These are phyloP conservation scores for Orthonyx spaldingii DNA, from an alignment of 2,113 vertebrate species.

Conservation along the genomic window DNA sequence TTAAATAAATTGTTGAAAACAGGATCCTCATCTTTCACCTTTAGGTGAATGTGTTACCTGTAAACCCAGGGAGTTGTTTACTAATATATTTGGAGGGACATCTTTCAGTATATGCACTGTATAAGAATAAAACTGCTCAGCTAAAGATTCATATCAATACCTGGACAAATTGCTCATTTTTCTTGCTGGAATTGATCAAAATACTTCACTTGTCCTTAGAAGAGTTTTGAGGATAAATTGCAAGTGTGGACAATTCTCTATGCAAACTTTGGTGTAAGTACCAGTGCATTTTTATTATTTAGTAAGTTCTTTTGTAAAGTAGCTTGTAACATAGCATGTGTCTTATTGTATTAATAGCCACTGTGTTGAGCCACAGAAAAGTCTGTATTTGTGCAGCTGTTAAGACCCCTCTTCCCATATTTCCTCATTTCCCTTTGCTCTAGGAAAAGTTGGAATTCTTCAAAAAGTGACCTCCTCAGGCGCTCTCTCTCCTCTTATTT, in stretches of 20 bases:
- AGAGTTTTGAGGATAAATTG: background rate
- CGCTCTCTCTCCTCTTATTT: background rate
- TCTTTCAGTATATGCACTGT: background rate
- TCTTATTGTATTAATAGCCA: background rate
- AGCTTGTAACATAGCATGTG: background rate
- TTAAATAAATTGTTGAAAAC: background rate
- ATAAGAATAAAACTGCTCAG: background rate
- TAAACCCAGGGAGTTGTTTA: background rate
- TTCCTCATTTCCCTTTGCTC: background rate
- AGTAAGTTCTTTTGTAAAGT: background rate
- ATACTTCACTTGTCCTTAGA: background rate
- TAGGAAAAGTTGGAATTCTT: background rate
- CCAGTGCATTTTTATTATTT: background rate
- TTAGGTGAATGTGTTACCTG: background rate
- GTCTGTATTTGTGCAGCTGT: background rate
- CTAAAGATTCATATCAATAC: background rate
- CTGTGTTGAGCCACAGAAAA: background rate
- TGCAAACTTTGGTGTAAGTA: background rate
- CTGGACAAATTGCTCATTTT: background rate
- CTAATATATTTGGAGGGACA: background rate
- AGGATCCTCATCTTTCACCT: background rate
- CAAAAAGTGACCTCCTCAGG: constrained; percentile 8
- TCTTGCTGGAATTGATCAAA: background rate
- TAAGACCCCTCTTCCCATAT: background rate
- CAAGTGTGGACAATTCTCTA: background rate